Base-by-base conservation (phyloP, 1,140 invertebrate genomes). In the Bombus sibiricus region DNA sequence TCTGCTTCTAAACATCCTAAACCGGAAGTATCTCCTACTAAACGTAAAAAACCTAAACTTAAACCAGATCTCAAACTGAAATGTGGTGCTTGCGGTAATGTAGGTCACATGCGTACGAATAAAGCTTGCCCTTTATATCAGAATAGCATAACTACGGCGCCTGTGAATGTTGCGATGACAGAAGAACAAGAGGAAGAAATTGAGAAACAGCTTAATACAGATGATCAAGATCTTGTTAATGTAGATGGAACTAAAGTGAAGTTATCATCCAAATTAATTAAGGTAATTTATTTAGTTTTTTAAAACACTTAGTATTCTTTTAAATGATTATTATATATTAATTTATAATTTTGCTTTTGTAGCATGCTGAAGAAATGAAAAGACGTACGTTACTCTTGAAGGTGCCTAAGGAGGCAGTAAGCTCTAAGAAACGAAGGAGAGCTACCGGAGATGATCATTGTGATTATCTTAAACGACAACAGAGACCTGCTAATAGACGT, bases 1-100 rank as follows among this genome's bases (percentile, higher is more conserved):
- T 39, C 91, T 76, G 47, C 91, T 73, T 92, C 94, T 34, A 95
- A 95, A 88, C 89, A 93, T 86, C 78, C 88, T 9, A 95, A 94
- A 90, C 71, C 88, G 37, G 96, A 97, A 41, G 95, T 96, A n/a
- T 96, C 97, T 59, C 96, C 97, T 32, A 97, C 96, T 0, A 95
- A 95, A 89, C 96, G 97, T 81, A 97, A 98, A 91, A 98, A 98
- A 91, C 96, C 97, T 37, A 98, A 98, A 95, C 95, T 98, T 43
- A 98, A 98, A 93, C 97, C 98, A 43, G 98, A 99, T 94, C 95
- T 99, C 5, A 98, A 99, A 95, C 96, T 99, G 34, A 98, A 98
- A 96, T 99, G 99, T 95, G 99, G 99, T 32, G 99, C 99, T 28
- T 99, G 99, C 95, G 99, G 99, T 9, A 98, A 98, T 92, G 97